Conservation (phyloP, 1,140 invertebrate genomes). For the Spodoptera litura region DNA sequence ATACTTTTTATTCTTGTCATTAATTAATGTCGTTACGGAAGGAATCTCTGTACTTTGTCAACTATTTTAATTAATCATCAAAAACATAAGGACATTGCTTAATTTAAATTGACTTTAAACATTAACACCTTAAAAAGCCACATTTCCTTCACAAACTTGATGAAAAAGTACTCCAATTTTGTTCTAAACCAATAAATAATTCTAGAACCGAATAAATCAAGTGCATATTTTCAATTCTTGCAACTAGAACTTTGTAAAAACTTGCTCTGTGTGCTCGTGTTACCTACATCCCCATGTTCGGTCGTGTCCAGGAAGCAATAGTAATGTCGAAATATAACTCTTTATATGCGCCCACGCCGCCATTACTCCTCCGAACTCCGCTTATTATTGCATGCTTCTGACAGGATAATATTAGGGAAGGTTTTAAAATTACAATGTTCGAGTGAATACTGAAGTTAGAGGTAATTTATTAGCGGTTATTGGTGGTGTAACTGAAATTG, state of each 20-base stretch:
- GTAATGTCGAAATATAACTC: constrained; percentile 43
- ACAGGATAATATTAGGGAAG: constrained; percentile 36
- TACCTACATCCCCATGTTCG: constrained; percentile 53
- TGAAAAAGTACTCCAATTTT: too few species aligned
- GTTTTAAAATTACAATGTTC: constrained; percentile 29
- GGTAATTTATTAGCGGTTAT: constrained; percentile 15
- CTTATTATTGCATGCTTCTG: constrained; percentile 7
- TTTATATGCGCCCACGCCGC: constrained; percentile 12
- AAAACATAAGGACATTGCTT: too few species aligned
- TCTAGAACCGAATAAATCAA: too few species aligned
- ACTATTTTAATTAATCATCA: too few species aligned
- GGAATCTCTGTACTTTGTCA: too few species aligned
- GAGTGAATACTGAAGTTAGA: constrained; percentile 27
- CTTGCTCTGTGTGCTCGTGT: constrained; percentile 48
- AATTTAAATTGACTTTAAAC: too few species aligned
- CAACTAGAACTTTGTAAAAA: not conserved
- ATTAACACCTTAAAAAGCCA: too few species aligned
- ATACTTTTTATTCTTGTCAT: too few species aligned
- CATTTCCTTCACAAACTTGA: too few species aligned
- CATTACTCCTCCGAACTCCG: not conserved
- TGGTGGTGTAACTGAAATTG: not conserved
- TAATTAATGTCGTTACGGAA: too few species aligned
- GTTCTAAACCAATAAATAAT: too few species aligned
- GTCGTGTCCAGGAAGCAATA: constrained; percentile 53
- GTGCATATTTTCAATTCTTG: not conserved